Evolutionary conservation across 2,113 vertebrate genomes (phyloP).

Genomic region (Gobiocypris rarus): DNA sequence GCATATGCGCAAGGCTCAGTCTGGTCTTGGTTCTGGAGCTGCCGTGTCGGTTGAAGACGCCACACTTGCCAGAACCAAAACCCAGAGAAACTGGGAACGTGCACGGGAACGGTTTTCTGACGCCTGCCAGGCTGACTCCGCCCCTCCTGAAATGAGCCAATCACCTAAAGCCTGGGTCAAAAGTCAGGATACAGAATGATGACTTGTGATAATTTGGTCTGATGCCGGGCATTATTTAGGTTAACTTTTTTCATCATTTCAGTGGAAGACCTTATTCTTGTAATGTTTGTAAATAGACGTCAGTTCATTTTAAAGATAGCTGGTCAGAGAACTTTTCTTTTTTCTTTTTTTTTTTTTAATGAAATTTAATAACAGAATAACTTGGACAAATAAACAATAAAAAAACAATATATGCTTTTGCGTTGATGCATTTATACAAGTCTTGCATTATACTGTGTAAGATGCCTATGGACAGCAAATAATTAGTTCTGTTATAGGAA

Average conservation of each 20-base stretch:
- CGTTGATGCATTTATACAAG: neutral
- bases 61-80: slow-evolving; percentile 79
- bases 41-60: slow-evolving; percentile 80
- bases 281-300: slow-evolving; percentile 2
- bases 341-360: neutral
- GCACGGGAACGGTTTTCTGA: slow-evolving; percentile 92
- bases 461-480: neutral
- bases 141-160: slow-evolving; percentile 39
- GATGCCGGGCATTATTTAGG: neutral
- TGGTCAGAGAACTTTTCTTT: neutral
- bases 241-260: neutral
- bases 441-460: neutral
- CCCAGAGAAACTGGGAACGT: slow-evolving; percentile 94
- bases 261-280: neutral
- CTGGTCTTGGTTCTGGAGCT: slow-evolving; percentile 84
- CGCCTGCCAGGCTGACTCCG: slow-evolving; percentile 72
- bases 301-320: neutral
- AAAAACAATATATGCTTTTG: neutral
- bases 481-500: neutral
- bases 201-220: neutral
- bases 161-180: slow-evolving; percentile 67
- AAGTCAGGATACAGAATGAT: slow-evolving; percentile 56
- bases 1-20: slow-evolving; percentile 84
- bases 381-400: slow-evolving; percentile 25
- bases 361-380: neutral